Percentiles rank a stretch among this genome's conserved stretches.
Conservation (phyloP, 2,113 vertebrate species). For the Hippotragus niger region DNA sequence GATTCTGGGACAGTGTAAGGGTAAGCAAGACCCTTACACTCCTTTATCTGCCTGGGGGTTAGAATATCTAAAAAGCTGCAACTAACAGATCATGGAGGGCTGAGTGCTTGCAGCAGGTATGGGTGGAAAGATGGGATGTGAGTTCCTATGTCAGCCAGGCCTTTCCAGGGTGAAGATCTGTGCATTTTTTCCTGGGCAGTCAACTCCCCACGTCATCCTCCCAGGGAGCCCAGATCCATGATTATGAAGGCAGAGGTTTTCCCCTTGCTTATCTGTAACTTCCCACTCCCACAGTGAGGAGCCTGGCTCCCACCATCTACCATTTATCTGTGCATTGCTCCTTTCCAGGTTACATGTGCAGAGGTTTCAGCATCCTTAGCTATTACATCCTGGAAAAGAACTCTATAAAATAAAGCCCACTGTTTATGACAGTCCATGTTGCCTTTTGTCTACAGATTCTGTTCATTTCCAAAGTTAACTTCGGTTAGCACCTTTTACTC, state of each 20-base stretch:
- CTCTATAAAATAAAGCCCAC: neutral
- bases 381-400: neutral
- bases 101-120: neutral
- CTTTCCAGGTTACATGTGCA: neutral
- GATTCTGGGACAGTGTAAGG: neutral
- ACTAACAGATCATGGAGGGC: neutral
- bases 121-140: neutral
- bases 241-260: neutral
- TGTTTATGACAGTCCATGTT: neutral
- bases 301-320: neutral
- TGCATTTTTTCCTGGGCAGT: neutral
- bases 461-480: neutral
- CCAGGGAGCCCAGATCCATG: neutral
- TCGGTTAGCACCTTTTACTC: neutral
- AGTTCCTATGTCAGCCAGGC: neutral
- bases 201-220: neutral
- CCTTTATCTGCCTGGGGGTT: neutral
- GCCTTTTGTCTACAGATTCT: neutral
- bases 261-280: neutral
- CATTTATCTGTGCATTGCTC: neutral
- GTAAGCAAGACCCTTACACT: neutral
- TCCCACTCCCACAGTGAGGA: neutral
- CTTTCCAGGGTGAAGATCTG: neutral
- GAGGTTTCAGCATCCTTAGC: neutral
- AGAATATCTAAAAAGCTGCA: neutral